Base-by-base conservation (phyloP, 2,888 invertebrate genomes). In the Helicoverpa assulta region DNA sequence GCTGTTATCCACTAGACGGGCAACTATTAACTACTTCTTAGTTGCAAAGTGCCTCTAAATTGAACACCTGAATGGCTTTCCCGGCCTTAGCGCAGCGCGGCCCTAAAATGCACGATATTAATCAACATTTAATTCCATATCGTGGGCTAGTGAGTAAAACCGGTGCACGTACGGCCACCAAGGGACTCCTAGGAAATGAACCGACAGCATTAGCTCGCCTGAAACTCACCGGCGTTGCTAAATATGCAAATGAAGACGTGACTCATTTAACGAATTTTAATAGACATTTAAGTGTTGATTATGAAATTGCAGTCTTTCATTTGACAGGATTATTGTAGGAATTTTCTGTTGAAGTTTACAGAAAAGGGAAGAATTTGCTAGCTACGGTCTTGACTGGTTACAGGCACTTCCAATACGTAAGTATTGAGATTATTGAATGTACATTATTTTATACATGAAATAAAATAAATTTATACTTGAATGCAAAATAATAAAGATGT, bases 61-160 rank as follows among this genome's bases (percentile, higher is more conserved):
- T 90, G 89, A 89, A 89, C 91, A 93, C 92, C 93, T 92, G 90
- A 90, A 92, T 86, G 85, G 88, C 85, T 89, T 86, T 83, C 82
- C 83, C 83, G 77, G 81, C 70, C 82, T 84, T 78, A 85, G 82
- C 82, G 73, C 86, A 67, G 78, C 72, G 83, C 78, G 87, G 84
- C 87, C 87, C 89, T 91, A 90, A 92, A 93, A 92, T 81, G 78
- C 89, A 90, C 87, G 87, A 86, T 90, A 94, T 94, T 94, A 94
- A 94, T 94, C 93, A 95, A 92, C 93, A 93, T 95, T 94, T 95
- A 94, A 94, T 94, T 94, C 91, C 88, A 91, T 91, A 91, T 89
- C 89, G 89, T 83, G 83, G 82, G 84, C 75, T 80, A 86, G 84
- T 81, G 83, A 83, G 86, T 82, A 87, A 89, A 91, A 87, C 87